Base-by-base conservation (phyloP, 2,888 invertebrate genomes). In the Steinernema carpocapsae region DNA sequence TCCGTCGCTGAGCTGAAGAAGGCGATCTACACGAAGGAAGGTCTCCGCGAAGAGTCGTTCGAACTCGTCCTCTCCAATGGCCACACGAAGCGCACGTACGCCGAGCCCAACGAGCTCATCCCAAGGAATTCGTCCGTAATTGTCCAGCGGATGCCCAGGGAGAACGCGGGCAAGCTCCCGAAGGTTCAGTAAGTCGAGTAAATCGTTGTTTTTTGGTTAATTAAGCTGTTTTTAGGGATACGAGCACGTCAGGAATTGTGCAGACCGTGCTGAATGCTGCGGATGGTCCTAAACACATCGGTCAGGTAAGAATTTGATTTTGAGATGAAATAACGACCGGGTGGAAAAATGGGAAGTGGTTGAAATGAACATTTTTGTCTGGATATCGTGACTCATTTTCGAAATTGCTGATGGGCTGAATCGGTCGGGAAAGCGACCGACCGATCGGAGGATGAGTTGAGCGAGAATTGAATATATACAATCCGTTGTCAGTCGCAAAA, bases 91-190 rank as follows among this genome's bases (percentile, higher is more conserved):
- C 79, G 85, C 19, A 96, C 94, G 84, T 99, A 97, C 90, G 29
- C 64, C 17, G 92, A 92, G 70, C 93, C 95, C 89, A 95, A 96
- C 86, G 92, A 93, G 70, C 90, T 97, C 37, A 96, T 99, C 86
- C 95, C 97, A 42, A 95, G 97, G 90, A 99, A 99, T 88, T 94
- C 97, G 74, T 97, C 97, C 32, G 91, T 99, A 46, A 92, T 97
- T 81, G 94, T 99, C 80, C 94, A 95, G 59, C 91, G 99, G 87
- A 92, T 97, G 73, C 97, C 97, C 14, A 90, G 95, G 52, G 83
- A 82, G 48, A 82, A 83, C 75, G 83, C 82, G 0, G 77, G 76
- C 17, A 87, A 86, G 72, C 76, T 86, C 56, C 86, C 87, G 7
- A 87, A 87, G 84, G 80, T 87, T 22, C 85, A 84, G 87, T 88